Base-by-base conservation (phyloP, 2,113 vertebrate genomes). In the Xenus cinereus region DNA sequence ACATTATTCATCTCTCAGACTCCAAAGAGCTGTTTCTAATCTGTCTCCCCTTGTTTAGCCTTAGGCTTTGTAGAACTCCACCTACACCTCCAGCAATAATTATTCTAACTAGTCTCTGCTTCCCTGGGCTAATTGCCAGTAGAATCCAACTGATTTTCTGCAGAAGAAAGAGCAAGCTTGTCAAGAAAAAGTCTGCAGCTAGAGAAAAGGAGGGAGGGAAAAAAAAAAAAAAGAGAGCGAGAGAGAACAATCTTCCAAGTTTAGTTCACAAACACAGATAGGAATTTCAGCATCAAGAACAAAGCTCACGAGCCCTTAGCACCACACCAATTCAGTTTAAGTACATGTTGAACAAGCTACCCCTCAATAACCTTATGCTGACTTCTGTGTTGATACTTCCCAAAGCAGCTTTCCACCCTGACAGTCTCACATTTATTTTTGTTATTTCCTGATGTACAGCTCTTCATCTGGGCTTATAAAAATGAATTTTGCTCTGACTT, bases 21-120 rank as follows among this genome's bases (percentile, higher is more conserved):
- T 89, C 89, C 62, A 84, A 89, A 91, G 84, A 82, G 66, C 66
- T 91, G 51, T 46, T 95, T 93, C 89, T 89, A 95, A 95, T 95
- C 68, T 89, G 53, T 62, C 60, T 87, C 77, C 46, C 75, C 66
- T 87, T 73, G 69, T 92, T 95, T 84, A 79, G 57, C 81, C 66
- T 84, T 56, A 78, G 56, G 91, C 56, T 87, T 95, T 32, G 20
- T 68, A 92, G 83, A 63, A 48, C 79, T 66, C 14, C 63, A 85
- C 74, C 67, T 86, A 48, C 37, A 88, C 89, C 89, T 87, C 80
- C 68, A 91, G 93, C 51, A 89, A 78, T 56, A 95, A 92, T 92
- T 92, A 95, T 56, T 94, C 68, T 79, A 87, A 96, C 39, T 64
- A 87, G 87, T 71, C 56, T 78, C 84, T 82, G 60, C 51, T 87